A percentile compares a stretch with the other conserved stretches of the same genome.
Conservation (phyloP, 2,888 invertebrate genomes). For the Acanthosepion pharaonis region DNA sequence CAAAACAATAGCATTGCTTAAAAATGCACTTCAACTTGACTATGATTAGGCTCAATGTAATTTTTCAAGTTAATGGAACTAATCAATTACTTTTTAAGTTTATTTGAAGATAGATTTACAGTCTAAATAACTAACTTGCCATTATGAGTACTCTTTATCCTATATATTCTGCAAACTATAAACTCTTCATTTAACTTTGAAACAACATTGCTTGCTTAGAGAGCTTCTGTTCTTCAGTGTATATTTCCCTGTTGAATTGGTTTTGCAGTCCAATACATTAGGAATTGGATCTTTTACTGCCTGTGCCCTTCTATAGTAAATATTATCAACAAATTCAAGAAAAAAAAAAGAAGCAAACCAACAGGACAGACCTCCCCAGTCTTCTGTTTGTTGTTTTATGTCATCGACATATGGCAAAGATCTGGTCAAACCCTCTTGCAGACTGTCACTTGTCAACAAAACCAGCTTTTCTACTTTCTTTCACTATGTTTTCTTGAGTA, state of each 20-base stretch:
- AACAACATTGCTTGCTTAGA: no score
- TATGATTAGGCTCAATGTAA: no score
- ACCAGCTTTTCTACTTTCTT: not conserved
- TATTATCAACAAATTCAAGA: not conserved
- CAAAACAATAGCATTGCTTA: no score
- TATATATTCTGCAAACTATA: no score
- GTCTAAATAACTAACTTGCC: no score
- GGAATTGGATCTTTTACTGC: conserved; percentile 8
- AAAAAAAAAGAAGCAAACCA: not conserved
- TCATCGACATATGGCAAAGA: not conserved
- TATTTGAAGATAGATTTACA: no score
- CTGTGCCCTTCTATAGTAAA: not conserved
- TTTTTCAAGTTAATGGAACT: no score
- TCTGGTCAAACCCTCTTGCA: not conserved
- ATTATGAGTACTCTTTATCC: no score
- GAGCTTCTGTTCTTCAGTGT: not conserved
- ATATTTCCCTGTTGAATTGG: not conserved
- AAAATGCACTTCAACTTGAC: no score
- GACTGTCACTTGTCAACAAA: not conserved
- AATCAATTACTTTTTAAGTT: no score
- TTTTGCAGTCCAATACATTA: conserved; percentile 22
- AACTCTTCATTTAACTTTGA: no score
- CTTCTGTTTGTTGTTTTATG: not conserved
- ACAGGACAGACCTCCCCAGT: not conserved
- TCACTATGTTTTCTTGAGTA: not conserved